Evolutionary conservation across 1,140 invertebrate genomes (phyloP), one percentile per base, ranked within the genome.

Genomic region (Aphaenogaster ashmeadi): DNA sequence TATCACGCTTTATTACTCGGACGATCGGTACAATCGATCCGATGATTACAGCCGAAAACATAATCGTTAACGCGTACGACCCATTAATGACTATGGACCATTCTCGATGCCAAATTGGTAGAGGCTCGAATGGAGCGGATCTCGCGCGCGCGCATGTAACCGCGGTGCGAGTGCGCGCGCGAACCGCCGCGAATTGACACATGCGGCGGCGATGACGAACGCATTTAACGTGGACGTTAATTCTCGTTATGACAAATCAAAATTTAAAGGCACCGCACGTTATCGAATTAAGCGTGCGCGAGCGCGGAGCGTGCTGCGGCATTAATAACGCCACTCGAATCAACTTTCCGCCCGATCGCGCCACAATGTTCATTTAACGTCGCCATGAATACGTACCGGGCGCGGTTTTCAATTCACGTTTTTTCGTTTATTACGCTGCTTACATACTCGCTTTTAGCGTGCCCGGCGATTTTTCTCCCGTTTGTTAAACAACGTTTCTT

Each of bases 31-130:
- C 94, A 94, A 95, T 95, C 94, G 94, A 92, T 93, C 89, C 92
- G 90, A 94, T 94, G 94, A 95, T 95, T 94, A 95, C 93, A 94
- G 89, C 94, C 93, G 92, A 95, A 84, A 94, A 94, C 94, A 94
- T 95, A 94, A 95, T 95, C 95, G 94, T 95, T 95, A 95, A 91
- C 94, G 91, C 91, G 90, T 92, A 95, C 92, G 91, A 92, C 88
- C 94, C 94, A 94, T 95, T 94, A 94, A 95, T 94, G 94, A 93
- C 93, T 90, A 92, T 93, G 93, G 92, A 92, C 92, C 93, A 94
- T 94, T 94, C 90, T 92, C 92, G 90, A 91, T 92, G 92, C 91
- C 90, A 94, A 95, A 95, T 94, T 94, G 93, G 92, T 92, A 90
- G 71, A 87, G 88, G 89, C 84, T 58, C 67, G 91, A 90, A 89